These are phyloP conservation scores for Eremobia ochroleuca DNA, from an alignment of 2,888 invertebrate genomes.

Conservation along the genomic window DNA sequence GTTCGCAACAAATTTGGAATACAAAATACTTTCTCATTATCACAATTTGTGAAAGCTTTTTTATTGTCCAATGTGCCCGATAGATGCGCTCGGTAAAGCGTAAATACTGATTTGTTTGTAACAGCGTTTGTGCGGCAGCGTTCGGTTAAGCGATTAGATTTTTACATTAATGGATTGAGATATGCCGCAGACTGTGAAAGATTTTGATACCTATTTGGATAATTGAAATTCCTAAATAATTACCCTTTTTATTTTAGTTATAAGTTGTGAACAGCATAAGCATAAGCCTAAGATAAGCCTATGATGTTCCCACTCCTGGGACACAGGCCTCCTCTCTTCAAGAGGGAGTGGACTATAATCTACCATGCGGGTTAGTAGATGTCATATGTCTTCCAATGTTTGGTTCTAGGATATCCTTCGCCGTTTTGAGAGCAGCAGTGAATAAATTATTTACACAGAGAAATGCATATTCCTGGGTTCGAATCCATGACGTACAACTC, in stretches of 20 bases:
- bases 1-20: slow-evolving; percentile 57
- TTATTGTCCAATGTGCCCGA: slow-evolving; percentile 45
- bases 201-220: background rate
- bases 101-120: slow-evolving; percentile 51
- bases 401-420: too few relatives aligned
- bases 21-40: slow-evolving; percentile 65
- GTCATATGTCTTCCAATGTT: too few relatives aligned
- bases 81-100: slow-evolving; percentile 40
- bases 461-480: too few relatives aligned
- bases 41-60: slow-evolving; percentile 53
- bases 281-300: too few relatives aligned
- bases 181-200: background rate
- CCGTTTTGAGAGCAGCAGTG: too few relatives aligned
- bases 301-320: too few relatives aligned
- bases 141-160: slow-evolving; percentile 26
- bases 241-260: background rate
- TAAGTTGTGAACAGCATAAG: background rate
- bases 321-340: too few relatives aligned
- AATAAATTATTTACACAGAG: too few relatives aligned
- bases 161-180: slow-evolving; percentile 9
- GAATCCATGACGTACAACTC: too few relatives aligned
- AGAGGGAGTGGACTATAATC: too few relatives aligned
- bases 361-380: too few relatives aligned
- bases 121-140: slow-evolving; percentile 32
- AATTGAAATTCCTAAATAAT: background rate